Evolutionary conservation across 2,797 vertebrate genomes (phyloP).

Genomic region (Pelodytes ibericus): DNA sequence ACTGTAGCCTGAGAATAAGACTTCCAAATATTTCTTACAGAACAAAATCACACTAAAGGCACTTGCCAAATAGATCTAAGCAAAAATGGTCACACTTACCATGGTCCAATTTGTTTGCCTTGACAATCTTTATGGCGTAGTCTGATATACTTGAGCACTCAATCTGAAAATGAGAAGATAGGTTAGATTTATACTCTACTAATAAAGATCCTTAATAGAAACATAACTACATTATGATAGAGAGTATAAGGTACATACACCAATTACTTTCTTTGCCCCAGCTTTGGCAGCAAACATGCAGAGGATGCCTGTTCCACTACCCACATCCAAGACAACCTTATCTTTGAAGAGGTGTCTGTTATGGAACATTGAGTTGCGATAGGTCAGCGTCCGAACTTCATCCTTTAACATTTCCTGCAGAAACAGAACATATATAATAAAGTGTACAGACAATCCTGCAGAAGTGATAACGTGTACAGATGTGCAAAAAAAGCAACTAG

Average conservation of each 20-base stretch:
- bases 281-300: conserved; percentile 96
- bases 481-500: no score
- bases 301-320: conserved; percentile 92
- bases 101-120: conserved; percentile 91
- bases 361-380: conserved; percentile 95
- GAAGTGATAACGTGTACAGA: no score
- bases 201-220: no score
- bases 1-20: no score
- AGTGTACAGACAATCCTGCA: no score
- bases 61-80: no score
- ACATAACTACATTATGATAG: no score
- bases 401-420: conserved; percentile 93
- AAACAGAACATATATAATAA: background rate
- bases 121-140: conserved; percentile 93
- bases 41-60: no score
- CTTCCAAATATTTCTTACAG: no score
- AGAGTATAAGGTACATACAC: conserved; percentile 71
- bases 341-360: conserved; percentile 95
- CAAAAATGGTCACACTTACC: conserved; percentile 72
- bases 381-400: conserved; percentile 91
- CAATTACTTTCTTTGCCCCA: conserved; percentile 89
- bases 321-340: conserved; percentile 92
- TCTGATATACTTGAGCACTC: conserved; percentile 95
- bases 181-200: background rate
- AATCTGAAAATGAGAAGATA: conserved; percentile 81